Base-by-base conservation (phyloP, 2,888 invertebrate species). In the Dascillus cervinus region DNA sequence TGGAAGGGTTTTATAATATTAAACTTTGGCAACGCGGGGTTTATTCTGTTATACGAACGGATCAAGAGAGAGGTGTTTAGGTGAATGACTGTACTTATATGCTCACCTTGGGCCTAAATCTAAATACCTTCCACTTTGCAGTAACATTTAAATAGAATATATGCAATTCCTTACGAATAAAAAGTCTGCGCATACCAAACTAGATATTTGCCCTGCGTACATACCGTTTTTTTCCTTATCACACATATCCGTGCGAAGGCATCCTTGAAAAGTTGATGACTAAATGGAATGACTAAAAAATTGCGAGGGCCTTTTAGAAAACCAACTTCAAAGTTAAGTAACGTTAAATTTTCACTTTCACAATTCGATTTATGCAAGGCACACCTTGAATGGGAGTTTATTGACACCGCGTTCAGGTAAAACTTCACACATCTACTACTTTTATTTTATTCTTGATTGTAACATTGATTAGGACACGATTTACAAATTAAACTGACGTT, bases 371-470 rank as follows among this genome's bases (percentile, higher is more conserved):
- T 58, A 52, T 50, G 51, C 53, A 57, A 52, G 63, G 62, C 63
- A 60, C 63, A 62, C 65, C 63, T 64, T 56, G 44, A 26, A 41
- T 47, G 50, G n/a, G 58, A 64, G 63, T 63, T 64, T 63, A 62
- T 64, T 64, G 63, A 64, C 63, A 60, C 62, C 60, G 49, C 44
- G 43, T 47, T 45, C 57, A 60, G 58, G 58, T 58, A 54, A 53
- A 17, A 17, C 17, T 17, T 17, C 8, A 28, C 27, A 10, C 23
- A n/a, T 23, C 25, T n/a, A n/a, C n/a, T n/a, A n/a, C n/a, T n/a
- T n/a, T n/a, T n/a, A n/a, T n/a, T n/a, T n/a, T n/a, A n/a, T n/a
- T n/a, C n/a, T n/a, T n/a, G n/a, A n/a, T n/a, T n/a, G n/a, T n/a
- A n/a, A n/a, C n/a, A n/a, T n/a, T n/a, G n/a, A n/a, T n/a, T n/a